Conservation (phyloP, 2,113 vertebrate species). For the Prietella phreatophila region DNA sequence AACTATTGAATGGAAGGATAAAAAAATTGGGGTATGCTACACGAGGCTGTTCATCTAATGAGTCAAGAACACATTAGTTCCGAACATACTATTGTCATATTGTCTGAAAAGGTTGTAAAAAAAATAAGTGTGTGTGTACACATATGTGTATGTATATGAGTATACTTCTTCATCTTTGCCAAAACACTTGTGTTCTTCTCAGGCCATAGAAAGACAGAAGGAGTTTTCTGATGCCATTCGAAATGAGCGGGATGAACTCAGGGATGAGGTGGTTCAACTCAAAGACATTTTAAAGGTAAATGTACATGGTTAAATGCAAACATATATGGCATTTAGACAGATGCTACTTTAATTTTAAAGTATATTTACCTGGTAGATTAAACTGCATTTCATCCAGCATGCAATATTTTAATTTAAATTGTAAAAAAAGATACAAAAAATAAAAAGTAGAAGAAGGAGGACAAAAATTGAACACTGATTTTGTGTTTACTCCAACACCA, state of each 20-base stretch:
- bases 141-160: neutral
- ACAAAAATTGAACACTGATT: neutral
- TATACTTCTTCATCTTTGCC: slow-evolving; percentile 35
- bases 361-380: neutral
- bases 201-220: slow-evolving; percentile 99
- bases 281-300: slow-evolving; percentile 90
- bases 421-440: no score
- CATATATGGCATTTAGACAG: neutral
- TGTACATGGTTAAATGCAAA: neutral
- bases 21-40: slow-evolving; percentile 81
- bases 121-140: no score
- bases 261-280: slow-evolving; percentile 87
- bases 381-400: neutral
- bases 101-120: neutral
- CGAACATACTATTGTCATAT: neutral
- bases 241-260: slow-evolving; percentile 91
- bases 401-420: neutral
- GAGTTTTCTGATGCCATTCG: slow-evolving; percentile 93
- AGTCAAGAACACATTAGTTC: neutral
- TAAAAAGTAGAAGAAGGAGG: neutral
- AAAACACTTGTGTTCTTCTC: slow-evolving; percentile 55
- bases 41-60: slow-evolving; percentile 54
- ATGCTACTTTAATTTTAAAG: neutral
- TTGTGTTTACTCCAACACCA: neutral
- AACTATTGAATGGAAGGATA: slow-evolving; percentile 78